These are phyloP conservation scores for Tragelaphus strepsiceros DNA, from an alignment of 2,113 vertebrate species.

Conservation along the genomic window DNA sequence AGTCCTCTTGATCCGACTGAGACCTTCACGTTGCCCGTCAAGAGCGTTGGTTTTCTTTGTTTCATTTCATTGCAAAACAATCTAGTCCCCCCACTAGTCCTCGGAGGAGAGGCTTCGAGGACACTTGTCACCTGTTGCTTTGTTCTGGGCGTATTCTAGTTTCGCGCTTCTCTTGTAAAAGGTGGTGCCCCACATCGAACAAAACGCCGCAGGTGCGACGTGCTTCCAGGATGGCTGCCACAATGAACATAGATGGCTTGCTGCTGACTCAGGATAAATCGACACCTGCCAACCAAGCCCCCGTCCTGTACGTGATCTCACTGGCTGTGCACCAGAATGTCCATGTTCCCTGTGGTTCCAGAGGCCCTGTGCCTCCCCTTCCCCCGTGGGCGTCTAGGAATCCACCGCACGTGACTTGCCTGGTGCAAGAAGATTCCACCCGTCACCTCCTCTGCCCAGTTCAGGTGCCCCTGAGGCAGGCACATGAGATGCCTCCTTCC, in stretches of 20 bases:
- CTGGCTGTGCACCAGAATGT: fast-evolving
- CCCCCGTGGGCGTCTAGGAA: fast-evolving
- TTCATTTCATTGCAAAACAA: no score
- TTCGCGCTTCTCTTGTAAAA: background rate
- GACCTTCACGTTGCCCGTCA: background rate
- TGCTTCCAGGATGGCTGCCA: fast-evolving
- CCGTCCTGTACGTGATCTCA: background rate
- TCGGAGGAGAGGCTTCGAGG: background rate
- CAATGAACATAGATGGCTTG: fast-evolving
- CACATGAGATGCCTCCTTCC: background rate
- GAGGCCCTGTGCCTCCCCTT: fast-evolving
- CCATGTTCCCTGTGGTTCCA: fast-evolving
- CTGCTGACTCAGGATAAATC: background rate
- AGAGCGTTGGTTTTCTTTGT: background rate
- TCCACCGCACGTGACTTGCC: fast-evolving
- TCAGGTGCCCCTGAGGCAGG: background rate
- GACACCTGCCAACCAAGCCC: no score
- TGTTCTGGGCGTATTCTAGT: background rate
- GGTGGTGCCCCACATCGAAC: fast-evolving
- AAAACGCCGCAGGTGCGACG: background rate
- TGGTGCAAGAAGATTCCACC: fast-evolving
- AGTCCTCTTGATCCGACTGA: fast-evolving
- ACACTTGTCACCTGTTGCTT: fast-evolving
- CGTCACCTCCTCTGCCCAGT: background rate
- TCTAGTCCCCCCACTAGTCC: background rate